These are phyloP conservation scores for Chlorodrepanis virens DNA, from an alignment of 2,113 vertebrate genomes.

Conservation along the genomic window DNA sequence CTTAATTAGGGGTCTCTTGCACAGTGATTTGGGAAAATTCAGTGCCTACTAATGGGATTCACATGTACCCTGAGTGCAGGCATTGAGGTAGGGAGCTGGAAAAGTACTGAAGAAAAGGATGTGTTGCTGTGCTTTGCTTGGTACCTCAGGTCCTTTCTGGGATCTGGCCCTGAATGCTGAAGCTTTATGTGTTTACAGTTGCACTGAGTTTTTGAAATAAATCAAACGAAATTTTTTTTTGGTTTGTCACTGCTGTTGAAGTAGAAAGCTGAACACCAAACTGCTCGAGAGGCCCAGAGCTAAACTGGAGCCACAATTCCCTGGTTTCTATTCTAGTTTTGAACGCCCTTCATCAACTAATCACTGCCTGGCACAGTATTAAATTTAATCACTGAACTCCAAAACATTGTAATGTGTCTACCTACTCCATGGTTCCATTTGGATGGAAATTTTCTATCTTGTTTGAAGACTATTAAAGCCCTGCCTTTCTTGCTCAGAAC, in stretches of 20 bases:
- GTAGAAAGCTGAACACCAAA: neutral
- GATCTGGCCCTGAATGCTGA: neutral
- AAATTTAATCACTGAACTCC: slow-evolving; percentile 54
- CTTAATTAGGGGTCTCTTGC: neutral
- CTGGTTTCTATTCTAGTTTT: neutral
- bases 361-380: slow-evolving; percentile 44
- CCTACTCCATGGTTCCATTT: slow-evolving; percentile 52
- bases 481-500: slow-evolving; percentile 52
- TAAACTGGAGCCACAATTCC: neutral
- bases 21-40: neutral
- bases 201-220: neutral
- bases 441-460: slow-evolving; percentile 60
- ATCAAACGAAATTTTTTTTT: neutral
- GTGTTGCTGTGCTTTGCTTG: neutral
- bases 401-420: slow-evolving; percentile 37
- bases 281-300: neutral
- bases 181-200: neutral
- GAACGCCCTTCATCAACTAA: slow-evolving; percentile 15
- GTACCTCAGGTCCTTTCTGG: neutral
- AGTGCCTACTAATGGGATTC: neutral
- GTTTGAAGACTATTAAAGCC: slow-evolving; percentile 56
- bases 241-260: neutral
- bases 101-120: neutral
- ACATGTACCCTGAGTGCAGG: neutral
- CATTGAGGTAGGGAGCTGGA: neutral